Evolutionary conservation across 2,888 invertebrate genomes (phyloP).

Genomic region (Thymelicus acteon): DNA sequence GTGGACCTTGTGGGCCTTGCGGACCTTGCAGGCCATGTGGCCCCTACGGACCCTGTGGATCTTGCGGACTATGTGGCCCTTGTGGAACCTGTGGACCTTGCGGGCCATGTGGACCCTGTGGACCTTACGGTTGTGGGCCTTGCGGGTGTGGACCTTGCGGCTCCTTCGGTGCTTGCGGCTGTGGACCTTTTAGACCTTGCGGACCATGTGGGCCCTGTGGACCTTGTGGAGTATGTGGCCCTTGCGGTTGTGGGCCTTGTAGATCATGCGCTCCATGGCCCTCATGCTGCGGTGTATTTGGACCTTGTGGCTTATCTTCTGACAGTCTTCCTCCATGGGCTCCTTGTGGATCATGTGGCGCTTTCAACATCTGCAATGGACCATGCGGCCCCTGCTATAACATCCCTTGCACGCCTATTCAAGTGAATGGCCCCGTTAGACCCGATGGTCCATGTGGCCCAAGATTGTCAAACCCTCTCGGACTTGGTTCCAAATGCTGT

Average conservation of each 20-base stretch:
- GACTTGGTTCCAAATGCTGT: constrained; percentile 2
- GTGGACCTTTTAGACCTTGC: constrained; percentile 45
- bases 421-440: constrained; percentile 18
- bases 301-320: constrained; percentile 44
- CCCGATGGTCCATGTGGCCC: constrained; percentile 9
- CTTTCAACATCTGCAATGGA: constrained; percentile 12
- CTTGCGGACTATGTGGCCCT: constrained; percentile 39
- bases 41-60: constrained; percentile 48
- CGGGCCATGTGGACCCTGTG: constrained; percentile 51
- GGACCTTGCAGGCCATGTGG: constrained; percentile 48
- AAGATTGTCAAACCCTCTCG: constrained; percentile 8
- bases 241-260: constrained; percentile 46
- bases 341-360: constrained; percentile 47
- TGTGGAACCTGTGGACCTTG: constrained; percentile 47
- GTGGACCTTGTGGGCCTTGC: constrained; percentile 45
- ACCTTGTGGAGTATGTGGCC: constrained; percentile 46
- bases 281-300: constrained; percentile 42
- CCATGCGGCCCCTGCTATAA: constrained; percentile 37
- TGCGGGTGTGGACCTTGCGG: constrained; percentile 46
- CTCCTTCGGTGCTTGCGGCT: constrained; percentile 44
- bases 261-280: constrained; percentile 43
- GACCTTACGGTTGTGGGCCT: constrained; percentile 49
- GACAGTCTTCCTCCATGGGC: not conserved
- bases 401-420: constrained; percentile 43
- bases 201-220: constrained; percentile 41